A percentile compares a stretch with the other conserved stretches of the same genome.
These are phyloP conservation scores for Caerostris darwini DNA, from an alignment of 1,140 invertebrate genomes.

Conservation along the genomic window DNA sequence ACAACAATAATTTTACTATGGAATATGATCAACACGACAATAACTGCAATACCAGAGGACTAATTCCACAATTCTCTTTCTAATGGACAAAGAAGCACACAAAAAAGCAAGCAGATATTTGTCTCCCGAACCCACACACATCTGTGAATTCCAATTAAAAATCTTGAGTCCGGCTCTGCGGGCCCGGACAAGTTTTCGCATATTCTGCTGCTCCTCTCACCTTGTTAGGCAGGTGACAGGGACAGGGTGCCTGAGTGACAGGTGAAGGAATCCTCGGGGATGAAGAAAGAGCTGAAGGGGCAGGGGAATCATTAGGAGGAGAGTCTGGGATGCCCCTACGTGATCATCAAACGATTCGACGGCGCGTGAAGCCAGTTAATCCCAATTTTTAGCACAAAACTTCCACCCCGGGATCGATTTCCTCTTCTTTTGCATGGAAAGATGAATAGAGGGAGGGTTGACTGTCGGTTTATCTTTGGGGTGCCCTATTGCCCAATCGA, in stretches of 20 bases:
- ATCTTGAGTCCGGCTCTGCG: neutral
- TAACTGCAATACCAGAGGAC: no score
- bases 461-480: neutral
- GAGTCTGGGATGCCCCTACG: constrained; percentile 42
- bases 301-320: constrained; percentile 50
- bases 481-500: constrained; percentile 13
- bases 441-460: neutral
- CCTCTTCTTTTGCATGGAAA: constrained; percentile 53
- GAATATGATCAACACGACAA: no score
- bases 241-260: constrained; percentile 3
- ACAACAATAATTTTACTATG: no score
- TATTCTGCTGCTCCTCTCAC: neutral
- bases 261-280: constrained; percentile 13
- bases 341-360: constrained; percentile 74
- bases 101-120: neutral
- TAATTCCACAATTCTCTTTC: no score
- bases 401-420: neutral
- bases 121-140: neutral
- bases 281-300: neutral
- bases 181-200: neutral
- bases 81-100: no score
- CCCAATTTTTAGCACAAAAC: constrained; percentile 72
- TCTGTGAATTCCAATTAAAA: constrained; percentile 3
- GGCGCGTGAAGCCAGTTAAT: constrained; percentile 70
- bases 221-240: constrained; percentile 4